phyloP scores from a whole-genome alignment of 2,888 invertebrate species.

The Stenolophus ochropezus region DNA sequence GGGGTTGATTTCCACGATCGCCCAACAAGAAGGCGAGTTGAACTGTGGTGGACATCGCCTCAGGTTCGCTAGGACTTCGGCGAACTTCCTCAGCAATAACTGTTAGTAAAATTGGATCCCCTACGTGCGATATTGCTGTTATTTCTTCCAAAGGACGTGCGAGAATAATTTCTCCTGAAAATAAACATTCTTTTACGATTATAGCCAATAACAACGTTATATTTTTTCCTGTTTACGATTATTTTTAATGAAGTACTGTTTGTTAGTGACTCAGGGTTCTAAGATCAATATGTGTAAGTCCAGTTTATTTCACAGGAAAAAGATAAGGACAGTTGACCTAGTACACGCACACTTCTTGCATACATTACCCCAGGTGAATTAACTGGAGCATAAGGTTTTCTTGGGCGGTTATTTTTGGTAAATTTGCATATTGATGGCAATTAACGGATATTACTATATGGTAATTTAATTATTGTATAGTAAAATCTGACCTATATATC shows the following conservation, averaged over 20 bases:
- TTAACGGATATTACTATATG: background rate
- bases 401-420: background rate
- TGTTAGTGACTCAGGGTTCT: background rate
- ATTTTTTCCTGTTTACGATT: background rate
- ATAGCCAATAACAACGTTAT: background rate
- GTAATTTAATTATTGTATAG: background rate
- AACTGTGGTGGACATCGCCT: conserved; percentile 85
- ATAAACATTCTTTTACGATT: too few relatives aligned
- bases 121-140: conserved; percentile 86
- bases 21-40: conserved; percentile 84
- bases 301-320: background rate
- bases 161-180: conserved; percentile 80
- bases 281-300: background rate
- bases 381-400: background rate
- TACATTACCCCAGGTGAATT: background rate
- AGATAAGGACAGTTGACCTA: conserved; percentile 37
- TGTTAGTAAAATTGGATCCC: conserved; percentile 87
- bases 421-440: background rate
- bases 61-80: conserved; percentile 81
- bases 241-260: background rate
- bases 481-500: background rate
- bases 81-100: conserved; percentile 92
- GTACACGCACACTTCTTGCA: conserved; percentile 20
- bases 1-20: conserved; percentile 54
- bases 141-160: conserved; percentile 86